Evolutionary conservation across 2,797 vertebrate genomes (phyloP).

Genomic region (Chloroceryle inda): DNA sequence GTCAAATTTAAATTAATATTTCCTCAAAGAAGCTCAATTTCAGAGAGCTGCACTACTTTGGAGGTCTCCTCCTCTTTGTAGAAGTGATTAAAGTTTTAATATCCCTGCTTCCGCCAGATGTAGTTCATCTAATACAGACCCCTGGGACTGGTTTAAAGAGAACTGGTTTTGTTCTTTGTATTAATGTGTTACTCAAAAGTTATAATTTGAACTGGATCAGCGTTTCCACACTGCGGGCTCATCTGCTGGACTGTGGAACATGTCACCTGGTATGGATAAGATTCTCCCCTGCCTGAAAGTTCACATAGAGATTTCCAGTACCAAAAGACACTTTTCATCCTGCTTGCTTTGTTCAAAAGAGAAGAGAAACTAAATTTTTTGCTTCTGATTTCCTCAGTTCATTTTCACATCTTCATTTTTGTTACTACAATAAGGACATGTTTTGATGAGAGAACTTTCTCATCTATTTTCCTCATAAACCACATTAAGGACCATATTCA

Average conservation of each 20-base stretch:
- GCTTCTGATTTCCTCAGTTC: neutral
- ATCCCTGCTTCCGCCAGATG: neutral
- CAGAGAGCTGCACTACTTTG: neutral
- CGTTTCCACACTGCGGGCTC: neutral
- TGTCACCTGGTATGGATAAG: neutral
- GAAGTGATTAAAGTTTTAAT: conserved; percentile 23
- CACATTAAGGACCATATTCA: neutral
- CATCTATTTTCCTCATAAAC: neutral
- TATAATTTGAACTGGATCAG: neutral
- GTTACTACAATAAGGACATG: neutral
- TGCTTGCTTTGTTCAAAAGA: neutral
- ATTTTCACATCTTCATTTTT: neutral
- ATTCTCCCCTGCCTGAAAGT: neutral
- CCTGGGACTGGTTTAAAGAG: neutral
- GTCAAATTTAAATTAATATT: neutral
- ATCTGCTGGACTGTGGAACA: neutral
- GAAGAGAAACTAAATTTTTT: neutral
- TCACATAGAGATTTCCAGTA: neutral
- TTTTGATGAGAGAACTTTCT: neutral
- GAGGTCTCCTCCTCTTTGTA: neutral
- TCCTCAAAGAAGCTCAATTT: neutral
- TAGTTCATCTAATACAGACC: neutral
- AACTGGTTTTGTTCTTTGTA: neutral
- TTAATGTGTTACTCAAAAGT: neutral
- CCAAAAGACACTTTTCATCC: neutral